These are phyloP conservation scores for Monarcha castaneiventris DNA, from an alignment of 2,113 vertebrate genomes.

Conservation along the genomic window DNA sequence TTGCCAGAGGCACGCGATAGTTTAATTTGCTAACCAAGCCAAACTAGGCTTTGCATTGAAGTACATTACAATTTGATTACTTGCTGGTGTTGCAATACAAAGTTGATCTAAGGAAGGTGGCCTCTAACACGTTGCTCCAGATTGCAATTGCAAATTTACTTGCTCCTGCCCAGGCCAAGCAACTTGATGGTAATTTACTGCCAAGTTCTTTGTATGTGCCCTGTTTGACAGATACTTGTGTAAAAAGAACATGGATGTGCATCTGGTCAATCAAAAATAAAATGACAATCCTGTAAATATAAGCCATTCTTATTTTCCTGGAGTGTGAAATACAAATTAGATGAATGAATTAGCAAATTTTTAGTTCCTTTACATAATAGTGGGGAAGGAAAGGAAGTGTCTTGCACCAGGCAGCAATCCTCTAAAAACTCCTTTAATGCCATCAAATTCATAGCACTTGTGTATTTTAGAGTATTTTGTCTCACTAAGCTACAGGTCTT, in stretches of 20 bases:
- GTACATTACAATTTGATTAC: conserved; percentile 50
- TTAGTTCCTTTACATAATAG: neutral
- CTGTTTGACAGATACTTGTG: neutral
- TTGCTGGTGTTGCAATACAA: conserved; percentile 54
- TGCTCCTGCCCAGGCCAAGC: neutral
- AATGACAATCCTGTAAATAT: neutral
- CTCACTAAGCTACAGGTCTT: neutral
- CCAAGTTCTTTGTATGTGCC: neutral
- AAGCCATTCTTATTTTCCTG: neutral
- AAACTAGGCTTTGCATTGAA: conserved; percentile 52
- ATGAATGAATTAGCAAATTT: neutral
- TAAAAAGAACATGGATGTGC: neutral
- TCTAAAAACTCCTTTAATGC: neutral
- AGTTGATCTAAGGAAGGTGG: conserved; percentile 58
- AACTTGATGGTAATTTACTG: neutral
- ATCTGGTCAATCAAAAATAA: neutral
- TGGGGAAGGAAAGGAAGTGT: neutral
- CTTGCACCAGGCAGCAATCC: neutral
- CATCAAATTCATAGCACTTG: neutral
- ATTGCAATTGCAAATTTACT: conserved; percentile 45
- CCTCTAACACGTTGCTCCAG: conserved; percentile 35
- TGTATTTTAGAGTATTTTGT: neutral
- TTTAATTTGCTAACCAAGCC: conserved; percentile 57
- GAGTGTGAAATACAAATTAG: neutral
- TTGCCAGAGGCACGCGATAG: conserved; percentile 54